A percentile compares a stretch with the other conserved stretches of the same genome.
phyloP scores from a whole-genome alignment of 2,797 vertebrate genomes.

The Rhadinocentrus ornatus region DNA sequence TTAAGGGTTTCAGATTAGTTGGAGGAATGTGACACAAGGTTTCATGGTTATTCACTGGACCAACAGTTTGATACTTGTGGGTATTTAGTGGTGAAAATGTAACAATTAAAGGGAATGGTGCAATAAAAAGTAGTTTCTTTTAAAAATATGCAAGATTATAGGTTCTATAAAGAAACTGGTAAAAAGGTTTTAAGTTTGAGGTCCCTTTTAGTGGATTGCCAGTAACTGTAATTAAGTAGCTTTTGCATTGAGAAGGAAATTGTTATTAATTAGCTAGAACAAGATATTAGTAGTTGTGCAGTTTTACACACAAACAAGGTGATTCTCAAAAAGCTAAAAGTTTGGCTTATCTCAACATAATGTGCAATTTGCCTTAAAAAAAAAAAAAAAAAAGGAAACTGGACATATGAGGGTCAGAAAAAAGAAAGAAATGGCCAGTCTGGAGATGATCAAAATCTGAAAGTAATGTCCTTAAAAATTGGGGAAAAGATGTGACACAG shows the following conservation, averaged over 20 bases:
- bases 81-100: neutral
- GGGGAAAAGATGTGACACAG: neutral
- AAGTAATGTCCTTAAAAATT: neutral
- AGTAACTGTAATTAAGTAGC: too few relatives aligned
- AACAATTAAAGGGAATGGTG: neutral
- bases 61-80: conserved; percentile 13
- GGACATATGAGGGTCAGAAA: too few relatives aligned
- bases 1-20: conserved; percentile 11
- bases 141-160: neutral
- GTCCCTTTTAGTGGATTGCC: too few relatives aligned
- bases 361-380: too few relatives aligned
- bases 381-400: too few relatives aligned
- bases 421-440: neutral
- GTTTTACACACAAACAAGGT: too few relatives aligned
- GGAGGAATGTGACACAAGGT: conserved; percentile 7
- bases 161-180: neutral
- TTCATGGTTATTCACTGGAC: conserved; percentile 2
- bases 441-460: neutral
- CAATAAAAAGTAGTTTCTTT: neutral
- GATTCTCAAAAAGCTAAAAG: too few relatives aligned
- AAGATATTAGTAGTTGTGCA: too few relatives aligned
- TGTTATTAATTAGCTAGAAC: too few relatives aligned
- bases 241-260: too few relatives aligned
- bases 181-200: neutral
- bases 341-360: too few relatives aligned